phyloP scores from a whole-genome alignment of 2,888 invertebrate species.

The Eilema depressum region DNA sequence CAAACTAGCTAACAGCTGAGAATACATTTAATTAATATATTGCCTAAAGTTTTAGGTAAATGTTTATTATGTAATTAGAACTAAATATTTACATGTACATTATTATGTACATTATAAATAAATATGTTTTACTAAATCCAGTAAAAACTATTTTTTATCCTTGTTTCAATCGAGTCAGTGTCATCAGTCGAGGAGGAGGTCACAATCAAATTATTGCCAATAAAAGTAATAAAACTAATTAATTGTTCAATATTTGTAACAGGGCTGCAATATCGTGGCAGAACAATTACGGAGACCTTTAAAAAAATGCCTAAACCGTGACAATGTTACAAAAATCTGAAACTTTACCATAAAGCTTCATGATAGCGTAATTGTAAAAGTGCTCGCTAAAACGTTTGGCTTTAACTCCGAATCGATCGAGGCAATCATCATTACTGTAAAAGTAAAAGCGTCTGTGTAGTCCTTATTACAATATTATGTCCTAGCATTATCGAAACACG shows the following conservation, averaged over 20 bases:
- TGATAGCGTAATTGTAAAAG: neutral
- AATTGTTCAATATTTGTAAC: neutral
- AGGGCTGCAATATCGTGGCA: neutral
- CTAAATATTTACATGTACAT: no score
- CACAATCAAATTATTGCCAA: neutral
- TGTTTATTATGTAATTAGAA: no score
- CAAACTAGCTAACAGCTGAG: no score
- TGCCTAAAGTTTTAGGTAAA: neutral
- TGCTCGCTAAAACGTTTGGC: neutral
- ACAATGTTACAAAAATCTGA: neutral
- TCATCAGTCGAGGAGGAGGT: neutral
- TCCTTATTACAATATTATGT: neutral
- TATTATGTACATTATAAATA: no score
- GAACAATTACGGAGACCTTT: neutral
- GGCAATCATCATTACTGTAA: conserved; percentile 1
- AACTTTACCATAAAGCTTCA: neutral
- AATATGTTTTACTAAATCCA: no score
- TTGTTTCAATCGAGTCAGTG: no score
- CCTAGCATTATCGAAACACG: neutral
- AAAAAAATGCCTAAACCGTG: neutral
- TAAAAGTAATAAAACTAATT: neutral
- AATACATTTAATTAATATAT: neutral
- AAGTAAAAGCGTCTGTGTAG: neutral
- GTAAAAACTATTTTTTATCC: no score
- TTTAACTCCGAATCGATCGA: conserved; percentile 2